Conservation (phyloP, 2,888 invertebrate genomes). For the Epinotia ramella region DNA sequence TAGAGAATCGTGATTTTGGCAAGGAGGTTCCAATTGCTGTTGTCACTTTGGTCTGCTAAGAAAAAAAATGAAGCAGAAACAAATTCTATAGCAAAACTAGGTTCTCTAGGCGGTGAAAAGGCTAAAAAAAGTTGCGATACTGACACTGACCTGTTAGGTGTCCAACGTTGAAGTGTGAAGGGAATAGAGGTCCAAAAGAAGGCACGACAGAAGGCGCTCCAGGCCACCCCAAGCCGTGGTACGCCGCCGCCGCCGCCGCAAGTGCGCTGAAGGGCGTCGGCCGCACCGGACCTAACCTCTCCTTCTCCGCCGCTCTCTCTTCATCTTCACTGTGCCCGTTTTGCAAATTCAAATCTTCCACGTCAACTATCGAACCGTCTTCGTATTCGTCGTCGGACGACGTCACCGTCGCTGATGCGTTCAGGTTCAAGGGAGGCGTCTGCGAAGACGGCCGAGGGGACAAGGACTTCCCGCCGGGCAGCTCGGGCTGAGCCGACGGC, state of each 20-base stretch:
- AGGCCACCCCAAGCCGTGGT: slow-evolving; percentile 87
- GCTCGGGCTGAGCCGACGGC: slow-evolving; percentile 76
- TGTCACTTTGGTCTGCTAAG: not conserved
- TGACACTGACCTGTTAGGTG: slow-evolving; percentile 79
- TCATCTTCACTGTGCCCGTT: slow-evolving; percentile 84
- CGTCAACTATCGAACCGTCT: slow-evolving; percentile 91
- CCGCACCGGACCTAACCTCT: slow-evolving; percentile 87
- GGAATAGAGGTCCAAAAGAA: slow-evolving; percentile 88
- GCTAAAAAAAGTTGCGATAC: slow-evolving; percentile 49
- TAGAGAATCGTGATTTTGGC: slow-evolving; percentile 30
- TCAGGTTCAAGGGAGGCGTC: slow-evolving; percentile 79
- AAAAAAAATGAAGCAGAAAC: slow-evolving; percentile 18
- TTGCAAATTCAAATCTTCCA: slow-evolving; percentile 91
- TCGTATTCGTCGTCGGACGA: slow-evolving; percentile 87
- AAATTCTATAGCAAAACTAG: not conserved
- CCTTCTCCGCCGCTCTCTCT: slow-evolving; percentile 68
- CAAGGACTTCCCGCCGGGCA: slow-evolving; percentile 75
- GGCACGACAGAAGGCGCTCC: slow-evolving; percentile 85
- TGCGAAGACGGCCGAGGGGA: slow-evolving; percentile 76
- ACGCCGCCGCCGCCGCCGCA: slow-evolving; percentile 89
- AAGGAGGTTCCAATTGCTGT: slow-evolving; percentile 14
- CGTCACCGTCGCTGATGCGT: slow-evolving; percentile 78
- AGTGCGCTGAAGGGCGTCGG: slow-evolving; percentile 91
- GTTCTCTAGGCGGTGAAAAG: too few relatives aligned
- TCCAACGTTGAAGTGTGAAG: slow-evolving; percentile 86